A percentile compares a stretch with the other conserved stretches of the same genome.
Evolutionary conservation across 2,797 vertebrate genomes (phyloP).

Genomic region (Anolis apletophallus): DNA sequence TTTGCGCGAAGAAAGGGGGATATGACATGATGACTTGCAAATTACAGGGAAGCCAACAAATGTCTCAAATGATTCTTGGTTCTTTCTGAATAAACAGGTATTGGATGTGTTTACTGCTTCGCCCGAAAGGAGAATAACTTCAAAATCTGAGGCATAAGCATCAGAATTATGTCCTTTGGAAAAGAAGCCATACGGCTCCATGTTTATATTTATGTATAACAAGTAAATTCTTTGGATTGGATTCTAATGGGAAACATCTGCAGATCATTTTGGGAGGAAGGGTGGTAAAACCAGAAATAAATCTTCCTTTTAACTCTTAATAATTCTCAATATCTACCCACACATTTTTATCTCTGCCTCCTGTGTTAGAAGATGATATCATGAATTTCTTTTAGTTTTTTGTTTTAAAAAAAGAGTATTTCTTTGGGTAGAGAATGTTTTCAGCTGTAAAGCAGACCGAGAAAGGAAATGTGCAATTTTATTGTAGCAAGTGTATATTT

Average conservation of each 20-base stretch:
- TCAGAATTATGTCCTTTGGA: slow-evolving; percentile 40
- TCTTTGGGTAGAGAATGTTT: slow-evolving; percentile 2
- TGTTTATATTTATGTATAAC: slow-evolving; percentile 11
- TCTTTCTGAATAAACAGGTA: slow-evolving; percentile 55
- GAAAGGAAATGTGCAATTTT: background rate
- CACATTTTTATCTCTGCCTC: background rate
- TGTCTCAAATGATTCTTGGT: slow-evolving; percentile 34
- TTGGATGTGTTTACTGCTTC: slow-evolving; percentile 40
- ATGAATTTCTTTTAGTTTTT: too few relatives aligned
- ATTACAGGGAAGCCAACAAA: slow-evolving; percentile 41
- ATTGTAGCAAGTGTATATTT: slow-evolving; percentile 2
- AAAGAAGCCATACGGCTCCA: background rate
- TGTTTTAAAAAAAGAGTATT: background rate
- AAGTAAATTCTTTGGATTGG: slow-evolving; percentile 44
- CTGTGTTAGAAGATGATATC: slow-evolving; percentile 14
- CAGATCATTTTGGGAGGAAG: background rate
- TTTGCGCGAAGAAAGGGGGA: slow-evolving; percentile 53
- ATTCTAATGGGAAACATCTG: slow-evolving; percentile 31
- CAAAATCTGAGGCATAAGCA: slow-evolving; percentile 24
- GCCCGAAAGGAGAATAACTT: slow-evolving; percentile 33
- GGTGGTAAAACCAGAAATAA: slow-evolving; percentile 27
- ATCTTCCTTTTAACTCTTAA: background rate
- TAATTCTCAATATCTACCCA: slow-evolving; percentile 16
- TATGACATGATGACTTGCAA: slow-evolving; percentile 51
- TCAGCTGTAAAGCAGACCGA: background rate